These are phyloP conservation scores for Thamnophis sirtalis DNA, from an alignment of 2,113 vertebrate species.

Conservation along the genomic window DNA sequence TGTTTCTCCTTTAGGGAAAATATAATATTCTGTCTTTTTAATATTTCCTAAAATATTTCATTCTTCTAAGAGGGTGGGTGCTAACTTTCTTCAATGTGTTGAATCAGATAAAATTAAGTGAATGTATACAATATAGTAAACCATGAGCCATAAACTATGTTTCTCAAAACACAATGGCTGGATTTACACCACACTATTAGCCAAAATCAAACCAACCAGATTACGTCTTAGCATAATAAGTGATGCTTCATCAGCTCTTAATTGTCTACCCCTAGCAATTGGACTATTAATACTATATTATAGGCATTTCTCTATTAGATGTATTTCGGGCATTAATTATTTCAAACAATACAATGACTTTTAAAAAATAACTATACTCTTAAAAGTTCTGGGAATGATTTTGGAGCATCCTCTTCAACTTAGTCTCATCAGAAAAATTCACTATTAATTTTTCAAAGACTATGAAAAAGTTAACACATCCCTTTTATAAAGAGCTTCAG, in stretches of 20 bases:
- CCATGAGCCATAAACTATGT: background rate
- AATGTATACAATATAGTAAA: background rate
- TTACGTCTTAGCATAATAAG: background rate
- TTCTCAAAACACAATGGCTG: background rate
- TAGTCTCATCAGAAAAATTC: background rate
- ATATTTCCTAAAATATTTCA: too few relatives aligned
- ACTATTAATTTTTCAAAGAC: background rate
- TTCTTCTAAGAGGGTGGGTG: too few relatives aligned
- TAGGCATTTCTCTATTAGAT: background rate
- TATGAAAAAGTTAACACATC: background rate
- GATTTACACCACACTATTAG: background rate
- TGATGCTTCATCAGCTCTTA: background rate
- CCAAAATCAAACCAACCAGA: background rate
- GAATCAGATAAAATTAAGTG: background rate
- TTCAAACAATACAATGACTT: background rate
- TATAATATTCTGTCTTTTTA: too few relatives aligned
- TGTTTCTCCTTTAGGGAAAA: too few relatives aligned
- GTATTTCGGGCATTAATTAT: background rate
- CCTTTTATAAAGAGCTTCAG: background rate
- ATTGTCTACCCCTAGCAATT: background rate
- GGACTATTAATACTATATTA: background rate
- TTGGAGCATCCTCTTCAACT: background rate
- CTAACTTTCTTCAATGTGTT: background rate
- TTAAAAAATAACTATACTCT: background rate
- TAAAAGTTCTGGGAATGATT: background rate